Evolutionary conservation across 2,113 vertebrate genomes (phyloP).

Genomic region (Probosciger aterrimus): DNA sequence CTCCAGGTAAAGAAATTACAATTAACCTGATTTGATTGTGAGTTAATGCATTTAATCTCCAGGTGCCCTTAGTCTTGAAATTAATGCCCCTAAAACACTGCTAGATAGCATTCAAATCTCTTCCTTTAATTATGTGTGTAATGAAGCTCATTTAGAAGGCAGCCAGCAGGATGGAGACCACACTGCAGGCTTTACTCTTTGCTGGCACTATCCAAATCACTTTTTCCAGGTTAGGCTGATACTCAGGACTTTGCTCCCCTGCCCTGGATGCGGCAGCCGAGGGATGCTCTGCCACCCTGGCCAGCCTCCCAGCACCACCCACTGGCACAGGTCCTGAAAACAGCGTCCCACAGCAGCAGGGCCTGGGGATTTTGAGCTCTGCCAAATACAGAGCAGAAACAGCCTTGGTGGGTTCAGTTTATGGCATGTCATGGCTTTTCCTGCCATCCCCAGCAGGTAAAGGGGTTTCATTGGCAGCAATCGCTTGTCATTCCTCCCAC

Average conservation of each 20-base stretch:
- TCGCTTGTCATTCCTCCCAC: fast-evolving
- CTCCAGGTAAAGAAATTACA: slow-evolving; percentile 24
- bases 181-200: neutral
- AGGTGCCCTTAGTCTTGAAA: slow-evolving; percentile 23
- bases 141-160: slow-evolving; percentile 29
- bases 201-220: neutral
- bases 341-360: neutral
- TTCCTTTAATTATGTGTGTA: neutral
- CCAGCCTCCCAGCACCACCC: neutral
- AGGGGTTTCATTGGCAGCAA: neutral
- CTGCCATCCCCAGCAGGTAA: neutral
- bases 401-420: fast-evolving
- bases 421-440: neutral
- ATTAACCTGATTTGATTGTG: neutral
- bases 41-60: slow-evolving; percentile 48
- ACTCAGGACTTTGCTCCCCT: fast-evolving
- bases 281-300: neutral
- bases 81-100: slow-evolving; percentile 16
- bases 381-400: fast-evolving
- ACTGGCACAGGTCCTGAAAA: neutral
- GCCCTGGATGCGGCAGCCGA: fast-evolving
- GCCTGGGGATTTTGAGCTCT: neutral
- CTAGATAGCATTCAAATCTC: neutral
- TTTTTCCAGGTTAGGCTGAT: neutral
- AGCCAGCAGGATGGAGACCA: neutral